Evolutionary conservation across 2,888 invertebrate species (phyloP).

Genomic region (Callyntrura sp.): DNA sequence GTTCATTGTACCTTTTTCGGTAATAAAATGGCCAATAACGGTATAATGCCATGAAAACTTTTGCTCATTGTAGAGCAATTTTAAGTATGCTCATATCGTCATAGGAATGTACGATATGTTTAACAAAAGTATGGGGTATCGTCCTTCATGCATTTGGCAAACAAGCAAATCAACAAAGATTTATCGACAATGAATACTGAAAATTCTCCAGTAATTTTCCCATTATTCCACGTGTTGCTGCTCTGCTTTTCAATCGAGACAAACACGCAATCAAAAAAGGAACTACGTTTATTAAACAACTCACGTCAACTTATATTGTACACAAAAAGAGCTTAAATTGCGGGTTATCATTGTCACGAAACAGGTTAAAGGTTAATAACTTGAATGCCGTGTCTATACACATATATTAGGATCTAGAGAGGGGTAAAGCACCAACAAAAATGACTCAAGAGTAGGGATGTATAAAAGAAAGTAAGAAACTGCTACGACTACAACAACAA

Average conservation of each 20-base stretch:
- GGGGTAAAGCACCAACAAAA: constrained; percentile 14
- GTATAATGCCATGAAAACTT: too few species aligned
- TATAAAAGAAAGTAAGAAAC: neutral
- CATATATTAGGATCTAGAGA: neutral
- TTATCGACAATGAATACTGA: neutral
- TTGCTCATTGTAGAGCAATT: too few species aligned
- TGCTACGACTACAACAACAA: neutral
- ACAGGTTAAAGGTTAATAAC: constrained; percentile 29
- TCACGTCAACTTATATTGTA: constrained; percentile 12
- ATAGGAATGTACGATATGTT: too few species aligned
- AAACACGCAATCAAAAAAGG: neutral
- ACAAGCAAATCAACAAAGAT: neutral
- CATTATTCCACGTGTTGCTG: constrained; percentile 51
- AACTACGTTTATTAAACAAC: neutral
- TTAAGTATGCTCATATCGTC: too few species aligned
- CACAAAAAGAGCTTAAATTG: constrained; percentile 15
- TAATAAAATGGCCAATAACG: too few species aligned
- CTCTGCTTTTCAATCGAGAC: neutral
- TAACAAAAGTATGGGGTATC: too few species aligned
- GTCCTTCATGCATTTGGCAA: too few species aligned
- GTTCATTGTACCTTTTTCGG: too few species aligned
- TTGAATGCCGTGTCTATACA: neutral
- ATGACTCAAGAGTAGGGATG: neutral
- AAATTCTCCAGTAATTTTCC: neutral
- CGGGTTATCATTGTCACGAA: constrained; percentile 22